Evolutionary conservation across 2,797 vertebrate genomes (phyloP).

Genomic region (Todus mexicanus): DNA sequence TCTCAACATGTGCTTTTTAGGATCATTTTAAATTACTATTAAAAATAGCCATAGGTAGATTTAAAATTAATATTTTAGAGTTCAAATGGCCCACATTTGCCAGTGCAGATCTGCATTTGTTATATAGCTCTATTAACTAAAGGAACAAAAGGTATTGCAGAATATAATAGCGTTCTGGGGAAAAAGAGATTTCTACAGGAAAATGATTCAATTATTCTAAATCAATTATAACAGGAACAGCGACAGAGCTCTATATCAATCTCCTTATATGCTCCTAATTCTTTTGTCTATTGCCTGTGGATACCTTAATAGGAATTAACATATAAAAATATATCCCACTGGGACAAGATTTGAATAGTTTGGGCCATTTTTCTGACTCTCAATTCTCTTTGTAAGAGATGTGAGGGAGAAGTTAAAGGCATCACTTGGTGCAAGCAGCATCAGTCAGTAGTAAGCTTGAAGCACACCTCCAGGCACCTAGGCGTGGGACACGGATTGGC

Average conservation of each 20-base stretch:
- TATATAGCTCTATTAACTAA: conserved; percentile 59
- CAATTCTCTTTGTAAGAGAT: neutral
- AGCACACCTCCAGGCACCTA: neutral
- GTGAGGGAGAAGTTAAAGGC: neutral
- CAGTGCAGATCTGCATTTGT: conserved; percentile 34
- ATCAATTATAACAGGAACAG: conserved; percentile 51
- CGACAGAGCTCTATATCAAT: conserved; percentile 22
- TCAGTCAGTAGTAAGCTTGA: neutral
- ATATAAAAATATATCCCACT: neutral
- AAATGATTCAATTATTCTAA: conserved; percentile 64
- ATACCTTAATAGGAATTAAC: conserved; percentile 45
- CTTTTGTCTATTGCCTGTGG: conserved; percentile 23
- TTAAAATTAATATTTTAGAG: conserved; percentile 69
- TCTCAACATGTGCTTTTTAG: conserved; percentile 57
- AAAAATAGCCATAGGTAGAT: conserved; percentile 62
- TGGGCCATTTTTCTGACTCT: neutral
- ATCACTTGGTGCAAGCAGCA: neutral
- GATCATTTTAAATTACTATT: conserved; percentile 61
- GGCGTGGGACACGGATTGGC: neutral
- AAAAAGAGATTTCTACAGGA: conserved; percentile 47
- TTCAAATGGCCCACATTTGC: conserved; percentile 52
- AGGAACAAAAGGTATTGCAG: conserved; percentile 55
- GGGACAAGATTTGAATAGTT: neutral
- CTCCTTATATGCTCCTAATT: conserved; percentile 17
- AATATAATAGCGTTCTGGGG: neutral